Percentiles rank a stretch among this genome's conserved stretches.
Evolutionary conservation across 2,888 invertebrate genomes (phyloP).

Genomic region (Trichogramma dendrolimi): DNA sequence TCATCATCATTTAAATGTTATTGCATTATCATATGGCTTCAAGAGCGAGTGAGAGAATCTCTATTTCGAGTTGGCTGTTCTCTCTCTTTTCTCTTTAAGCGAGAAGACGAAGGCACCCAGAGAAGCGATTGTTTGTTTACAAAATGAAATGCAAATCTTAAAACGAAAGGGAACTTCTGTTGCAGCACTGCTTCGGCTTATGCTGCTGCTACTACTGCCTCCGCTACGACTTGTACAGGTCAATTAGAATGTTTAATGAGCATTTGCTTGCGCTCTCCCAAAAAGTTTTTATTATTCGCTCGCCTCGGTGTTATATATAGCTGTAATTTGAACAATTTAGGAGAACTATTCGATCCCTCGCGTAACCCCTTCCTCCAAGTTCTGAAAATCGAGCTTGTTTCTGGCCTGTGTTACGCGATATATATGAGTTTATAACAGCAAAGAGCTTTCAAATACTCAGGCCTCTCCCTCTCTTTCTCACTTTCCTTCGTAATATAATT

Average conservation of each 20-base stretch:
- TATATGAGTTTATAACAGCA: not conserved
- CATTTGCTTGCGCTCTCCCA: slow-evolving; percentile 1
- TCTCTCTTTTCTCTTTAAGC: too few relatives aligned
- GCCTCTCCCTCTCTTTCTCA: not conserved
- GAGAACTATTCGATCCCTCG: slow-evolving; percentile 13
- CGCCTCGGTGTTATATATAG: not conserved
- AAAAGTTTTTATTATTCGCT: slow-evolving; percentile 27
- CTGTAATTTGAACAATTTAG: slow-evolving; percentile 23
- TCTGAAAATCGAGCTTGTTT: not conserved
- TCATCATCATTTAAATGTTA: too few relatives aligned
- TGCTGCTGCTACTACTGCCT: not conserved
- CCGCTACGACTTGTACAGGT: slow-evolving; percentile 10
- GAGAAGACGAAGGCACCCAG: too few relatives aligned
- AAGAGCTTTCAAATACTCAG: not conserved
- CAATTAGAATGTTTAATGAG: slow-evolving; percentile 29
- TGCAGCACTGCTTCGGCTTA: too few relatives aligned
- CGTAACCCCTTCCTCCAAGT: too few relatives aligned
- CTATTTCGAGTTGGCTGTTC: too few relatives aligned
- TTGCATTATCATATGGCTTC: too few relatives aligned
- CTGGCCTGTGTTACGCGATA: not conserved
- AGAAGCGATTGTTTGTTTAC: too few relatives aligned
- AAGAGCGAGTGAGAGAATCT: too few relatives aligned
- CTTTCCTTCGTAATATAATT: not conserved
- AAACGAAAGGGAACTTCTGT: not conserved
- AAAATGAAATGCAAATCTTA: slow-evolving; percentile 25